Percentiles rank a stretch among this genome's conserved stretches.
phyloP scores from a whole-genome alignment of 1,140 invertebrate genomes.

The Trichonephila inaurata region DNA sequence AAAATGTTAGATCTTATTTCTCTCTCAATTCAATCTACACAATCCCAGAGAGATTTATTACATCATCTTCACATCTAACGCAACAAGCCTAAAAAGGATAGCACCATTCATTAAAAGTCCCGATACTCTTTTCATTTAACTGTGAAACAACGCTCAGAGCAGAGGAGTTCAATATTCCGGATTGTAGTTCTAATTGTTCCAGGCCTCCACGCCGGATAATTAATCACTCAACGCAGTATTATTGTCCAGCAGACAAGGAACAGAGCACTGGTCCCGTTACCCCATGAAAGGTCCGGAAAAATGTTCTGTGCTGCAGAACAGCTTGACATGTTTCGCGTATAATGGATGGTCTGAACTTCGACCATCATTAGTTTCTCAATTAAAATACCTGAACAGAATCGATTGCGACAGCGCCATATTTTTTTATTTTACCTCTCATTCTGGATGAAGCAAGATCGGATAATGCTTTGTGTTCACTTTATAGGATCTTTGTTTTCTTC shows the following conservation, averaged over 20 bases:
- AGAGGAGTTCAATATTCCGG: background rate
- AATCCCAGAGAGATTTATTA: no score
- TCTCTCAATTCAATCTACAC: no score
- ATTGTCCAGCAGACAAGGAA: slow-evolving; percentile 22
- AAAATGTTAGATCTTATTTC: no score
- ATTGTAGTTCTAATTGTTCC: slow-evolving; percentile 1
- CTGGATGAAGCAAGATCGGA: background rate
- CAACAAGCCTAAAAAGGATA: no score
- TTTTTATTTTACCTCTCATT: background rate
- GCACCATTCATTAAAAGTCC: no score
- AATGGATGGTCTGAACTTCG: slow-evolving; percentile 38
- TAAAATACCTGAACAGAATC: background rate
- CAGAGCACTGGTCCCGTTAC: background rate
- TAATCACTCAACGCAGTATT: slow-evolving; percentile 34
- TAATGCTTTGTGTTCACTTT: no score
- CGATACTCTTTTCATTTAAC: no score
- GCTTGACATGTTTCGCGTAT: background rate
- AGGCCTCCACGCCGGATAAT: background rate
- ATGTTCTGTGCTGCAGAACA: background rate
- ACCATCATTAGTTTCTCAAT: slow-evolving; percentile 9
- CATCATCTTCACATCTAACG: no score
- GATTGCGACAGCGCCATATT: background rate
- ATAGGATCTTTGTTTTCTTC: no score
- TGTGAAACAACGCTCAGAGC: no score
- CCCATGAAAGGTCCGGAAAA: background rate